Evolutionary conservation across 2,888 invertebrate species (phyloP), one percentile per base, ranked within the genome.

Genomic region (Thecophora atra): DNA sequence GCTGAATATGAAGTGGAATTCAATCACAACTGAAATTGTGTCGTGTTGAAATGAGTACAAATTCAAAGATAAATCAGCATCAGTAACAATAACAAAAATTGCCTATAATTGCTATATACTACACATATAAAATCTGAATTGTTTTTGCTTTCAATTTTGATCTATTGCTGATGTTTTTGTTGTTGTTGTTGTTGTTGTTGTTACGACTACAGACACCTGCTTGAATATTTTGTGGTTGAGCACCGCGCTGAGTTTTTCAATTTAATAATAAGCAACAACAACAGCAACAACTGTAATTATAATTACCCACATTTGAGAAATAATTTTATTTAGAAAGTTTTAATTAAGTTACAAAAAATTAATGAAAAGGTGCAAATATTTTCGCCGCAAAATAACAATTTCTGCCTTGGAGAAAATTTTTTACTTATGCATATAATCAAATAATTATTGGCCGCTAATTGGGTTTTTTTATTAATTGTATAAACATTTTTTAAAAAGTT

Each of bases 171-270:
- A 2, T 66, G 28, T 11, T 28, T 73, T 71, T 72, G 73, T 73
- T 75, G 72, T 72, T 28, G 68, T 74, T 73, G 75, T 78, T 75
- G 73, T 78, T 79, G 74, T 75, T 77, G 76, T 73, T 75, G 68
- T 73, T 73, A 73, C 74, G 74, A 74, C 74, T 19, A 17, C 58
- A 21, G 3, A 42, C 78, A 79, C 77, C 81, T 81, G 80, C n/a
- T n/a, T 78, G 79, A 81, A 78, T 78, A n/a, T 77, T 78, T 79
- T 78, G 76, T 75, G 77, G 78, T 78, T 78, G 76, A 78, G 79
- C 77, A 76, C 76, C 76, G 78, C 78, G 77, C 75, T 76, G 76
- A 77, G 77, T 78, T 79, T 79, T 78, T 26, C 58, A 17, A 44
- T 68, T 56, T 26, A 26, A 56, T 17, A 58, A 58, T 8, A 58